Conservation (phyloP, 1,140 invertebrate genomes). For the Heliconius hermathena region DNA sequence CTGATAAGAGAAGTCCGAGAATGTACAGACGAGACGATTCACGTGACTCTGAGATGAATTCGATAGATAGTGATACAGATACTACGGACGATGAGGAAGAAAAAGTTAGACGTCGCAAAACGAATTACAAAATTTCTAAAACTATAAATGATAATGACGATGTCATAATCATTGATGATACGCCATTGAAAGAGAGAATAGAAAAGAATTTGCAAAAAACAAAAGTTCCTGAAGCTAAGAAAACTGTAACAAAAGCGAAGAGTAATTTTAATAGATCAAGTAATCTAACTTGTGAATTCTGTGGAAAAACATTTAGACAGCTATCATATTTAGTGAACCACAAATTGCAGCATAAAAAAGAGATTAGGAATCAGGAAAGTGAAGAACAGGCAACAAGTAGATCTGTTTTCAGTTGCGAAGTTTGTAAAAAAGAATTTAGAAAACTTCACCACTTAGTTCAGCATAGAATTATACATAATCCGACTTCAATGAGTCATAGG, state of each 20-base stretch:
- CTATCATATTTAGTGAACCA: constrained; percentile 76
- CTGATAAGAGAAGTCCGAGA: constrained; percentile 61
- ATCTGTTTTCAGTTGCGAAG: constrained; percentile 73
- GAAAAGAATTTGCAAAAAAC: constrained; percentile 40
- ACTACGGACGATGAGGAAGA: constrained; percentile 53
- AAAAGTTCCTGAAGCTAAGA: constrained; percentile 35
- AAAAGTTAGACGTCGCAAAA: constrained; percentile 47
- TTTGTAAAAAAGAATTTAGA: constrained; percentile 78
- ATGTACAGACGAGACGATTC: constrained; percentile 43
- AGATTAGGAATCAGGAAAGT: constrained; percentile 50
- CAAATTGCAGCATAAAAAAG: constrained; percentile 67
- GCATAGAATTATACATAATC: constrained; percentile 74
- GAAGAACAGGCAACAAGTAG: constrained; percentile 43
- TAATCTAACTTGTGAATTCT: constrained; percentile 74
- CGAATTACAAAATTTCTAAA: constrained; percentile 53
- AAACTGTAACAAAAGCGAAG: constrained; percentile 49
- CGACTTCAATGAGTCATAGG: constrained; percentile 45
- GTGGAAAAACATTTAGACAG: constrained; percentile 78
- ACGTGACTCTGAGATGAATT: constrained; percentile 55
- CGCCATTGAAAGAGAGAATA: constrained; percentile 55
- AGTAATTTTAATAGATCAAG: constrained; percentile 36
- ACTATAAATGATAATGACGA: constrained; percentile 46
- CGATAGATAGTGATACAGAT: constrained; percentile 53
- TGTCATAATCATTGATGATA: constrained; percentile 64
- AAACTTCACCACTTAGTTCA: constrained; percentile 79